Evolutionary conservation across 1,140 invertebrate genomes (phyloP), one percentile per base, ranked within the genome.

Genomic region (Nasonia vitripennis): DNA sequence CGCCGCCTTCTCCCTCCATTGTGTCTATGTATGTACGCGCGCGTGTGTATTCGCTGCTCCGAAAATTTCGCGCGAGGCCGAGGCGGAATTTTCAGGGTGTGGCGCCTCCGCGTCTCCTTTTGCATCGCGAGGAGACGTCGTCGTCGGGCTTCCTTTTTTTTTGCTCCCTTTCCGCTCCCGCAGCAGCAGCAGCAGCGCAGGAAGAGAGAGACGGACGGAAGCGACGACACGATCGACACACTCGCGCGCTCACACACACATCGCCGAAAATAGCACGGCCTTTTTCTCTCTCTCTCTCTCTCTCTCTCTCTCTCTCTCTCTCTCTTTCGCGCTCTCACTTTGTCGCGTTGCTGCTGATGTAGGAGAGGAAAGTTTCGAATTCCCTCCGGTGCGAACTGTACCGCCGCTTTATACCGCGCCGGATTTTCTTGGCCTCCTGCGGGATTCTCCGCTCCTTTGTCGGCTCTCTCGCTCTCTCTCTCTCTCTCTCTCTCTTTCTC

Each of bases 51-150:
- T 14, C 14, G 48, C 11, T 51, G 20, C 9, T 20, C 45, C 27
- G 7, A 12, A 48, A 27, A 20, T 23, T 62, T 31, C 31, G 62
- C 31, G 62, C 68, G 45, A 86, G 83, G 78, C 45, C 62, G 74
- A 55, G 34, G 34, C 41, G 77, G 27, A 51, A 37, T 79, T 81
- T 79, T 83, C 77, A 80, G 78, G 82, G 74, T 84, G 78, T 84
- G 83, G 83, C 86, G 82, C 45, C 45, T 74, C 4, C 20, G 45
- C 34, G 70, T n/a, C 81, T n/a, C 55, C 55, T 62, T 78, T 78
- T 77, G 68, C 51, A 78, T 12, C 67, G 79, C 67, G 79, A 48
- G 17, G 41, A 75, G 27, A 83, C 51, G 67, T 20, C 6, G n/a
- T n/a, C 20, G n/a, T n/a, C 71, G 70, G 51, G 70, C 7, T 68